A percentile compares a stretch with the other conserved stretches of the same genome.
Conservation (phyloP, 53 echinoderm and acorn worm species). For the Patiria pectinifera region DNA sequence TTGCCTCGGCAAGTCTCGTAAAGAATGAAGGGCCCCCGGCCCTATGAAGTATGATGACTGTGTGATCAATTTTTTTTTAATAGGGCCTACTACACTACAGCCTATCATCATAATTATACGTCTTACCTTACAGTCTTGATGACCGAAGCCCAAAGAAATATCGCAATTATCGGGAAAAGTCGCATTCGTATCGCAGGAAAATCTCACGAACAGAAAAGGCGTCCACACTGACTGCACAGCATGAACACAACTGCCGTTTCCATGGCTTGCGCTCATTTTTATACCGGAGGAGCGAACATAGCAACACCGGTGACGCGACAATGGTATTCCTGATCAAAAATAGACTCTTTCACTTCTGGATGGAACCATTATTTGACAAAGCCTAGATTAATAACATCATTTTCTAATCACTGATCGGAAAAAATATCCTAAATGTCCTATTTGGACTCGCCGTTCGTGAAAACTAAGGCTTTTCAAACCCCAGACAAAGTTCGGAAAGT, state of each 20-base stretch:
- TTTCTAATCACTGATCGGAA: not conserved
- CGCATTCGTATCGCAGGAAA: slow-evolving; percentile 54
- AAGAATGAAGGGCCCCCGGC: no score
- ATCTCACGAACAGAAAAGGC: slow-evolving; percentile 44
- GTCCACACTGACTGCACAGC: slow-evolving; percentile 48
- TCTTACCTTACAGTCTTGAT: slow-evolving; percentile 43
- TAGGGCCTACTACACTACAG: no score
- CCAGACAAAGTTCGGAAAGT: not conserved
- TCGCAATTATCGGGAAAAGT: slow-evolving; percentile 45
- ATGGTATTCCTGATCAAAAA: not conserved
- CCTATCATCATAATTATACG: not conserved
- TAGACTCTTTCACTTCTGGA: slow-evolving; percentile 9
- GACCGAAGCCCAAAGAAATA: slow-evolving; percentile 44
- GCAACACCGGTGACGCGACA: slow-evolving; percentile 41
- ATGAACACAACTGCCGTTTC: slow-evolving; percentile 59
- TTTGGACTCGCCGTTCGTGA: not conserved
- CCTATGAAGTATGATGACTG: no score
- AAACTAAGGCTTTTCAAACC: not conserved
- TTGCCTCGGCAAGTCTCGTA: no score
- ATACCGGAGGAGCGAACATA: slow-evolving; percentile 17
- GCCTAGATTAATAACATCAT: not conserved
- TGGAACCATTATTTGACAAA: not conserved
- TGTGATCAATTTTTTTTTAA: no score
- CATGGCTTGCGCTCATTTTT: slow-evolving; percentile 4
- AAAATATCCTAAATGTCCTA: no score